Evolutionary conservation across 2,113 vertebrate genomes (phyloP).

Genomic region (Ctenodactylus gundi): DNA sequence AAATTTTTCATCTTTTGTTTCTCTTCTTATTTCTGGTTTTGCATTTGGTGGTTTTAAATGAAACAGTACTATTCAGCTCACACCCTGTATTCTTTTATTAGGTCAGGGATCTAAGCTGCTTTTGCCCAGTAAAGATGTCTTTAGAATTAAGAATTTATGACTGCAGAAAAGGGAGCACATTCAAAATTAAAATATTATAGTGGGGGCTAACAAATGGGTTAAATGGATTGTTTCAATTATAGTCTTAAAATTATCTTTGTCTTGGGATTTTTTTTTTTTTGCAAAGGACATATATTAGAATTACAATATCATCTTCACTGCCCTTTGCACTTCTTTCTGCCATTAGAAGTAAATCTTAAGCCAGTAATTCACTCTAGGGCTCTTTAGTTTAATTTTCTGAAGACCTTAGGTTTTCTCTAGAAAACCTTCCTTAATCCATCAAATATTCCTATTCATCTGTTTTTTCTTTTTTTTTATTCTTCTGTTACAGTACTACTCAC

Average conservation of each 20-base stretch:
- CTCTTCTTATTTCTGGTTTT: conserved; percentile 40
- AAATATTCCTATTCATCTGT: not conserved
- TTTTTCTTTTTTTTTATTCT: not conserved
- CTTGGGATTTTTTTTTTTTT: conserved; percentile 13
- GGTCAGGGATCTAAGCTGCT: not conserved
- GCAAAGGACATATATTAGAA: not conserved
- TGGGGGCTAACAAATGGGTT: not conserved
- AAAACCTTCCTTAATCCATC: not conserved
- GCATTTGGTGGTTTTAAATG: not conserved
- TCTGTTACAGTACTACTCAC: not conserved
- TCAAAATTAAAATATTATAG: conserved; percentile 40
- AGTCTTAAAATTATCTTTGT: conserved; percentile 15
- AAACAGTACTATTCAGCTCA: not conserved
- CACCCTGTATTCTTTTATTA: conserved; percentile 4
- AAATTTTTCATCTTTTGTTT: conserved; percentile 12
- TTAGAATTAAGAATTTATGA: conserved; percentile 43
- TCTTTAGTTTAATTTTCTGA: conserved; percentile 25
- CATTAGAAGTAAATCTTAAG: not conserved
- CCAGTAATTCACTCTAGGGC: not conserved
- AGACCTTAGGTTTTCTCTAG: not conserved
- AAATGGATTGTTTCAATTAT: not conserved
- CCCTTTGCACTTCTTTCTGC: not conserved
- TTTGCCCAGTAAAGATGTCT: not conserved
- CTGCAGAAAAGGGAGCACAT: not conserved
- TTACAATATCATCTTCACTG: not conserved